phyloP scores from a whole-genome alignment of 2,888 invertebrate genomes.

The Lymantria dispar region DNA sequence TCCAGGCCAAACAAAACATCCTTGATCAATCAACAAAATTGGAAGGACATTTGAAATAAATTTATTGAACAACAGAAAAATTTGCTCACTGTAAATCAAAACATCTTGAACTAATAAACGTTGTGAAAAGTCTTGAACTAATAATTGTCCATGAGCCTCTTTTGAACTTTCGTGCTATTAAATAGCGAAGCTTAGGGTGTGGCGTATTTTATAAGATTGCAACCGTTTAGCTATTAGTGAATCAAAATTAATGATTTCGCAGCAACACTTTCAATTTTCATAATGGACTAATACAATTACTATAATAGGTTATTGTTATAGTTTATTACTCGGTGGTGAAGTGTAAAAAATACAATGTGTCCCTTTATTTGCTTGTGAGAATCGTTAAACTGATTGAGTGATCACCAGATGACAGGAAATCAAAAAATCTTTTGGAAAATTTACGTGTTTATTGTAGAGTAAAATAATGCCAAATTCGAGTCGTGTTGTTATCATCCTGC shows the following conservation, averaged over 20 bases:
- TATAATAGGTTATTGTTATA: neutral
- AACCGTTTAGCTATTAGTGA: slow-evolving; percentile 3
- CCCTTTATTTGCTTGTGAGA: too few relatives aligned
- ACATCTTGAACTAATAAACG: slow-evolving; percentile 26
- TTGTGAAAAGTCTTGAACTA: slow-evolving; percentile 21
- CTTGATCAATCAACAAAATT: neutral
- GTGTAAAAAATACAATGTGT: too few relatives aligned
- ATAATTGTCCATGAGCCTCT: slow-evolving; percentile 30
- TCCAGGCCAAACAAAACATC: too few relatives aligned
- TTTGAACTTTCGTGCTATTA: slow-evolving; percentile 51
- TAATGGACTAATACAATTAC: slow-evolving; percentile 1
- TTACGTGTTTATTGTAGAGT: too few relatives aligned
- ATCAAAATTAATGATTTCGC: slow-evolving; percentile 7
- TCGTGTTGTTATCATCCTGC: too few relatives aligned
- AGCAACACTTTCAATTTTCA: slow-evolving; percentile 2
- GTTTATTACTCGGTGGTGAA: neutral
- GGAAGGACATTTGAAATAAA: neutral
- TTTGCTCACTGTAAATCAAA: slow-evolving; percentile 19
- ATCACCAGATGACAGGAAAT: too few relatives aligned
- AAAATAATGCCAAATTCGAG: too few relatives aligned
- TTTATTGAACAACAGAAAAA: neutral
- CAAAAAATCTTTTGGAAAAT: too few relatives aligned
- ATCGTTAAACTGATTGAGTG: too few relatives aligned
- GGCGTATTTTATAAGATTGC: slow-evolving; percentile 29
- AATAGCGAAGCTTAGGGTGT: slow-evolving; percentile 28